A percentile compares a stretch with the other conserved stretches of the same genome.
Evolutionary conservation across 2,113 vertebrate species (phyloP).

Genomic region (Acrocephalus arundinaceus): DNA sequence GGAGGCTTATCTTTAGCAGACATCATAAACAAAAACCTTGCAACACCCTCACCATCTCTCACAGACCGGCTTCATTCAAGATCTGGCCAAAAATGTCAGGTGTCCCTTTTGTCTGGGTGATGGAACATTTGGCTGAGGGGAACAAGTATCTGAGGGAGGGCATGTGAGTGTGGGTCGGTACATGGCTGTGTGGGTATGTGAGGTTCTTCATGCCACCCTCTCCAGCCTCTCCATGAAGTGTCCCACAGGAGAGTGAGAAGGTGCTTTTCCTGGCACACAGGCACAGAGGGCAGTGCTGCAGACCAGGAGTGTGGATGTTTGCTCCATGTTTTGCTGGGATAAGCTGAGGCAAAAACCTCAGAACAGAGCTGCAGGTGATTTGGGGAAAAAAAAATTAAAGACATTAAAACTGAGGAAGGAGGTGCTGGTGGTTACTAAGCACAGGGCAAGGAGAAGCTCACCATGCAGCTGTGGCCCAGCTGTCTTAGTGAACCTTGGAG

Average conservation of each 20-base stretch:
- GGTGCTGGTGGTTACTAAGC: not conserved
- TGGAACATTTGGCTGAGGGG: not conserved
- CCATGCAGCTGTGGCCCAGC: fast-evolving
- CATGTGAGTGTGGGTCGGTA: not conserved
- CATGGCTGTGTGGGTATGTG: not conserved
- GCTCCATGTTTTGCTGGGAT: not conserved
- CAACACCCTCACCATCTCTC: not conserved
- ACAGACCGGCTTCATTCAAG: not conserved
- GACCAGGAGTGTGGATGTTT: not conserved
- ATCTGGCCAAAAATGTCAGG: not conserved
- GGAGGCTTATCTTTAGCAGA: constrained; percentile 7
- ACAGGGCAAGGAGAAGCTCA: not conserved
- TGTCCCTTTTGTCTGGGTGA: not conserved
- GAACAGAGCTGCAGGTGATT: not conserved
- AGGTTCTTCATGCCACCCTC: not conserved
- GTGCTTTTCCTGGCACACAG: not conserved
- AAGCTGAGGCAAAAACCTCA: not conserved
- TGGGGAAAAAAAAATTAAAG: not conserved
- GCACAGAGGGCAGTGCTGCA: fast-evolving
- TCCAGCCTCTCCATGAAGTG: not conserved
- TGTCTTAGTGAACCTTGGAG: not conserved
- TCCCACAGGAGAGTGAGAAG: fast-evolving
- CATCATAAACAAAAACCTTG: not conserved
- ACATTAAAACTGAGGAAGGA: not conserved
- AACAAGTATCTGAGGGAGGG: not conserved